Base-by-base conservation (phyloP, 1,140 invertebrate species). In the Drosophila parabipectinata region DNA sequence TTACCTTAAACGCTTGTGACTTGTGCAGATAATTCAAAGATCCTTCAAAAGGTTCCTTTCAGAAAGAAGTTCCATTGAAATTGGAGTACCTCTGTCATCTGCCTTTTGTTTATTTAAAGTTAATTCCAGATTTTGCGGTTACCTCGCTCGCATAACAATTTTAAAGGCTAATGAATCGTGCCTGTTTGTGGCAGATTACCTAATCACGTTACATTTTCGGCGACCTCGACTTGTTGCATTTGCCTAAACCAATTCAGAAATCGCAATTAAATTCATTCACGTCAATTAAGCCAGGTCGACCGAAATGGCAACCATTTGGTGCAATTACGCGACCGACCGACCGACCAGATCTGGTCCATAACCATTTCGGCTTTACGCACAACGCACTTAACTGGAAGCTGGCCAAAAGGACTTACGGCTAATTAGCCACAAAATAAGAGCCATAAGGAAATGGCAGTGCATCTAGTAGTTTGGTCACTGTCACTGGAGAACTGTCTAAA, bases 281-380 rank as follows among this genome's bases (percentile, higher is more conserved):
- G 51, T 56, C 51, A 67, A 57, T 56, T 69, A 69, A 69, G 51
- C 67, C 18, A 21, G 62, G 34, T 34, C 30, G 41, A 53, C 53
- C 60, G 53, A 66, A 74, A 66, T 75, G 71, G 62, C 72, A 60
- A 41, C 60, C 72, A 76, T 76, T 76, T 76, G 34, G 24, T 18
- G 54, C 72, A 68, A 76, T 68, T 54, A 75, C 51, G 50, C 51
- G 48, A 76, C 21, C 5, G 28, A 18, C 18, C 51, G 48, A 75
- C 21, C 5, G 28, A 18, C 18, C 6, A 63, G 67, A 76, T 76
- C 73, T 53, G 62, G 72, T 60, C 47, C 62, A 76, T 55, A 76
- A 56, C 73, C 73, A 76, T 75, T 75, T 75, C 26, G 51, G 72
- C 51, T 39, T 15, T 39, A 39, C 59, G 50, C 50, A 51, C 12